Evolutionary conservation across 2,797 vertebrate species (phyloP).

Genomic region (Aselliscus stoliczkanus): DNA sequence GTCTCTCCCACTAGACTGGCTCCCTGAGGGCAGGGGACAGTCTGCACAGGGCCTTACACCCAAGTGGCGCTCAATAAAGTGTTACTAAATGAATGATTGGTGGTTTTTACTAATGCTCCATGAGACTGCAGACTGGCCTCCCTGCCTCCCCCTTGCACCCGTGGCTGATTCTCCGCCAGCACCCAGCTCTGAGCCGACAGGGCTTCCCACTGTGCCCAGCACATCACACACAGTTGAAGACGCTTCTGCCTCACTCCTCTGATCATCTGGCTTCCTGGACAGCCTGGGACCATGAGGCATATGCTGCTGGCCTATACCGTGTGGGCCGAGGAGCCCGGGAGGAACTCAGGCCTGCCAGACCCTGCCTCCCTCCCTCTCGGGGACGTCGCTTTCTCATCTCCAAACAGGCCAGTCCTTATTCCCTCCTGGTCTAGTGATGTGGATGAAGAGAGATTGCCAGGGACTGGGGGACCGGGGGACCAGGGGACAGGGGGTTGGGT

Average conservation of each 20-base stretch:
- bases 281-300: not conserved
- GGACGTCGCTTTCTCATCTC: not conserved
- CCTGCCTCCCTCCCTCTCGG: too few relatives aligned
- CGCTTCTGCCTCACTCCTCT: not conserved
- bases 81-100: not conserved
- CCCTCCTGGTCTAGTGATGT: not conserved
- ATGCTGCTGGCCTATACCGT: not conserved
- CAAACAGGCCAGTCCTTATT: not conserved
- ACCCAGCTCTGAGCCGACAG: not conserved
- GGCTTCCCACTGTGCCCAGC: not conserved
- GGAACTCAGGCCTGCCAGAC: not conserved
- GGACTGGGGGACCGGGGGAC: too few relatives aligned
- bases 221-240: not conserved
- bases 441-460: not conserved
- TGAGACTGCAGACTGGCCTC: constrained; percentile 26
- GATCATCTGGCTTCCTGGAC: not conserved
- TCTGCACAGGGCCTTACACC: not conserved
- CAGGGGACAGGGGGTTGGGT: too few relatives aligned
- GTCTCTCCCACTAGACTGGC: not conserved
- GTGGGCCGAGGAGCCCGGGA: not conserved
- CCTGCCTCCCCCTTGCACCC: not conserved
- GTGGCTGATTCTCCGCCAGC: not conserved
- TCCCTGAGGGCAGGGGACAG: not conserved
- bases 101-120: not conserved
- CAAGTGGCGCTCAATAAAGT: not conserved